Evolutionary conservation across 2,888 invertebrate genomes (phyloP).

Genomic region (Eretmocerus hayati): DNA sequence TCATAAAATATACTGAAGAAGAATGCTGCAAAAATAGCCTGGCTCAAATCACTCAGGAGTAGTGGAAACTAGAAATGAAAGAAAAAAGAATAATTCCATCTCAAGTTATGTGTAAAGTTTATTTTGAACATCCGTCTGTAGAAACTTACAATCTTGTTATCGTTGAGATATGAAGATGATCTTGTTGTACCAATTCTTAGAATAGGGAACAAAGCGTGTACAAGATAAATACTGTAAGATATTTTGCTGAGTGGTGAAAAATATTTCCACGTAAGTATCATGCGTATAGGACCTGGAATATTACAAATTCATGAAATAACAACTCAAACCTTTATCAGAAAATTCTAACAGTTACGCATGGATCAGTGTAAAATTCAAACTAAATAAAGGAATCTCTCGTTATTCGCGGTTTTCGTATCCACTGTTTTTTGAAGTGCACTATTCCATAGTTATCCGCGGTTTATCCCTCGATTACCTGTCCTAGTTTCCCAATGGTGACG

Average conservation of each 20-base stretch:
- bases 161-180: constrained; percentile 18
- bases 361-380: too few species aligned
- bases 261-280: constrained; percentile 25
- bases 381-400: too few species aligned
- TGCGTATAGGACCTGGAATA: constrained; percentile 25
- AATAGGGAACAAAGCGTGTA: constrained; percentile 23
- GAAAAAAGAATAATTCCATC: background rate
- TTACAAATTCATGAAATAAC: too few species aligned
- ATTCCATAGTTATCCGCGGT: too few species aligned
- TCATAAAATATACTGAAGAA: background rate
- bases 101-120: too few species aligned
- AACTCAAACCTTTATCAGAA: too few species aligned
- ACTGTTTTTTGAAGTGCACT: too few species aligned
- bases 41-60: background rate
- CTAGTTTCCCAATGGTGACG: too few species aligned
- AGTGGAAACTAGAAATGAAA: background rate
- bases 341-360: too few species aligned
- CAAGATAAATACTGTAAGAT: constrained; percentile 27
- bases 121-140: background rate
- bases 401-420: too few species aligned
- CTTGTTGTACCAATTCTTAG: constrained; percentile 14
- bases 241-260: constrained; percentile 28
- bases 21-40: background rate
- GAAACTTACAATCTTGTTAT: constrained; percentile 8
- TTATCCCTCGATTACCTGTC: too few species aligned